phyloP scores from a whole-genome alignment of 2,797 vertebrate genomes.

The Lycodopsis pacificus region DNA sequence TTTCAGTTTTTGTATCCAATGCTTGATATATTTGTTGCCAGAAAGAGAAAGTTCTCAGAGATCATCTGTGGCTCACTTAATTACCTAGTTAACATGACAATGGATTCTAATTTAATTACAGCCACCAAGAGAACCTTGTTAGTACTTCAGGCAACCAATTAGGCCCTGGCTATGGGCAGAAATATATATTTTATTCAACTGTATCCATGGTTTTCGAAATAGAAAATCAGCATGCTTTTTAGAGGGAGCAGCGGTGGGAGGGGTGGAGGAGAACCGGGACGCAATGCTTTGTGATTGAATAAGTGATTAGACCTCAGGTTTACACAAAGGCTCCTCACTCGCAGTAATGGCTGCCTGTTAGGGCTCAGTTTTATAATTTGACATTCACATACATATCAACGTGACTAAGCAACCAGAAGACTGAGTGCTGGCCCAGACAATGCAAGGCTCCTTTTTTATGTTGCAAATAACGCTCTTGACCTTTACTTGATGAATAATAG shows the following conservation, averaged over 20 bases:
- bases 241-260: conserved; percentile 20
- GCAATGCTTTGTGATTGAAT: conserved; percentile 78
- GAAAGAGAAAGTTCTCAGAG: conserved; percentile 30
- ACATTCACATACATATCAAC: conserved; percentile 77
- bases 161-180: conserved; percentile 37
- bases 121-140: conserved; percentile 57
- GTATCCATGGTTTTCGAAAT: conserved; percentile 68
- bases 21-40: conserved; percentile 11
- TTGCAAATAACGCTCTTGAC: conserved; percentile 75
- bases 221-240: conserved; percentile 68
- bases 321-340: conserved; percentile 67
- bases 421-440: conserved; percentile 48
- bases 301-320: conserved; percentile 79
- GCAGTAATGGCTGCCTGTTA: conserved; percentile 70
- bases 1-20: conserved; percentile 13
- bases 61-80: conserved; percentile 55
- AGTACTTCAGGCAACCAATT: conserved; percentile 65
- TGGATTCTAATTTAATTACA: conserved; percentile 68
- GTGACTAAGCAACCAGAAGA: conserved; percentile 59
- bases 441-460: conserved; percentile 59
- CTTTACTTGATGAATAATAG: conserved; percentile 77
- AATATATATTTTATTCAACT: conserved; percentile 60
- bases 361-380: conserved; percentile 66
- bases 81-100: conserved; percentile 73
- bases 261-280: conserved; percentile 51